Evolutionary conservation across 2,113 vertebrate genomes (phyloP).

Genomic region (Hyperopisus bebe): DNA sequence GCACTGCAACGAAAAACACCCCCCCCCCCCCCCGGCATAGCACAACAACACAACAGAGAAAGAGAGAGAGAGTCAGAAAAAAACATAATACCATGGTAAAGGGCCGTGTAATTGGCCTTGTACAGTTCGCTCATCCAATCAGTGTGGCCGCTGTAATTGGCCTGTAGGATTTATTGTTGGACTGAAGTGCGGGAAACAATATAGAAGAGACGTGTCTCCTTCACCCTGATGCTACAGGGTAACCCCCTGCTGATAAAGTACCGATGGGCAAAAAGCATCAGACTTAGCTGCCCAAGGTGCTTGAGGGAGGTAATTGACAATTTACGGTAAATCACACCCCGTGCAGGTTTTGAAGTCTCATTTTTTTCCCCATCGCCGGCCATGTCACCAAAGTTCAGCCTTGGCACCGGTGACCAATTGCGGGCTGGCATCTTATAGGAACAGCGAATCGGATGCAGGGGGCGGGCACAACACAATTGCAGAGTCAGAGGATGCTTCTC

Average conservation of each 20-base stretch:
- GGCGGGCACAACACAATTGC: neutral
- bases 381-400: neutral
- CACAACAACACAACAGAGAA: neutral
- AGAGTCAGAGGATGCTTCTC: neutral
- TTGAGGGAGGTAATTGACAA: neutral
- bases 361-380: neutral
- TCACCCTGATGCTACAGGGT: neutral
- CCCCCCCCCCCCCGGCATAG: neutral
- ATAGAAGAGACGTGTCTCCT: neutral
- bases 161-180: neutral
- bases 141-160: neutral
- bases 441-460: neutral
- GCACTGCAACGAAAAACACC: neutral
- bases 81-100: neutral
- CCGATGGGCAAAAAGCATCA: neutral
- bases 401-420: neutral
- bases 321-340: neutral
- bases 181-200: neutral
- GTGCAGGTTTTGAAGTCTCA: neutral
- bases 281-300: neutral
- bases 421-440: neutral
- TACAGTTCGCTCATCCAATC: neutral
- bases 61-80: neutral
- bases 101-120: neutral
- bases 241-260: neutral